Percentiles rank a stretch among this genome's conserved stretches.
phyloP scores from a whole-genome alignment of 2,888 invertebrate species.

The Megastigmus dorsalis region DNA sequence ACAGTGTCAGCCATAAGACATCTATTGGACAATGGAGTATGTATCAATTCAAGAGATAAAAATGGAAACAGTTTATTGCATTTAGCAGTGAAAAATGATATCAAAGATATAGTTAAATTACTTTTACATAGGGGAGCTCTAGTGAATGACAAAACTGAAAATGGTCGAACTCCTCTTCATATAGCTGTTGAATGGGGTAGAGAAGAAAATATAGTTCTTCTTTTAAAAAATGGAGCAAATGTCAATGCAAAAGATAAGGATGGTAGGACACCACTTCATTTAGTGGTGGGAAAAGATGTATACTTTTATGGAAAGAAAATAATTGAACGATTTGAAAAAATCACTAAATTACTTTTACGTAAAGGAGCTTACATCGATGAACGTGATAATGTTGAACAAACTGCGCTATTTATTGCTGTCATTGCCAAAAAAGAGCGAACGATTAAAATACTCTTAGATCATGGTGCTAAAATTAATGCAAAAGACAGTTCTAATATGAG shows the following conservation, averaged over 20 bases:
- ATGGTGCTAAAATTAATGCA: conserved; percentile 42
- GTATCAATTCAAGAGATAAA: conserved; percentile 26
- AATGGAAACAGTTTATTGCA: conserved; percentile 33
- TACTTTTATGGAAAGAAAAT: conserved; percentile 38
- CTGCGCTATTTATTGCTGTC: neutral
- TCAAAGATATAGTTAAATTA: too few species aligned
- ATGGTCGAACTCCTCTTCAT: too few species aligned
- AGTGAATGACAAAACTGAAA: too few species aligned
- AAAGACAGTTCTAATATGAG: conserved; percentile 21
- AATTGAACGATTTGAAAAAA: conserved; percentile 37
- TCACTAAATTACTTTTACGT: conserved; percentile 25
- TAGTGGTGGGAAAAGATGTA: too few species aligned
- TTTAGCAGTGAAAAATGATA: too few species aligned
- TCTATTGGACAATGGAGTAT: conserved; percentile 11
- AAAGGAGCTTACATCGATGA: conserved; percentile 36
- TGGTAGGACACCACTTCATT: conserved; percentile 33
- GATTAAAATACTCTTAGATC: conserved; percentile 30
- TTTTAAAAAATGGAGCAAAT: conserved; percentile 12
- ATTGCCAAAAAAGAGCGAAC: conserved; percentile 20
- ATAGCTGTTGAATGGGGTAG: too few species aligned
- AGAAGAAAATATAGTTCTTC: too few species aligned
- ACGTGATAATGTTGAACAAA: conserved; percentile 4
- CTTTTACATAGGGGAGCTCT: too few species aligned
- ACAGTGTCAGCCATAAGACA: conserved; percentile 23
- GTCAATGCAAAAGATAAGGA: conserved; percentile 30